Evolutionary conservation across 2,113 vertebrate genomes (phyloP).

Genomic region (Saimiri boliviensis): DNA sequence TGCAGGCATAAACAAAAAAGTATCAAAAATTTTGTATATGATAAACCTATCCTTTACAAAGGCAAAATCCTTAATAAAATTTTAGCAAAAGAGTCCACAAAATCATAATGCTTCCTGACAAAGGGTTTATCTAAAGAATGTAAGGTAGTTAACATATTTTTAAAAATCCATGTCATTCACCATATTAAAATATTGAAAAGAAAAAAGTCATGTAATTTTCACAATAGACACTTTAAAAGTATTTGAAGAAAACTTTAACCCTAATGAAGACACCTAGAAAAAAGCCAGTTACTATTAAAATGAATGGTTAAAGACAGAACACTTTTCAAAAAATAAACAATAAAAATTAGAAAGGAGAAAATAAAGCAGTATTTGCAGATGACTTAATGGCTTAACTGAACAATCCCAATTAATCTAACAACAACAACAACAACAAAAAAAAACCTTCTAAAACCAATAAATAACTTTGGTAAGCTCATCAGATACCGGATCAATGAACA

Average conservation of each 20-base stretch:
- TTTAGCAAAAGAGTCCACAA: background rate
- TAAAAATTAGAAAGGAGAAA: background rate
- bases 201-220: background rate
- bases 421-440: background rate
- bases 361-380: background rate
- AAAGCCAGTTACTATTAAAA: background rate
- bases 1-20: background rate
- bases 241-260: background rate
- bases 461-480: background rate
- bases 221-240: background rate
- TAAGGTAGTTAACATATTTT: background rate
- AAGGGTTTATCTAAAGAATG: background rate
- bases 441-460: background rate
- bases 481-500: background rate
- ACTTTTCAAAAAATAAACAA: background rate
- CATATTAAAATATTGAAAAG: background rate
- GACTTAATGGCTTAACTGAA: background rate
- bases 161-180: background rate
- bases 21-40: no score
- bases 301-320: background rate
- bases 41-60: background rate
- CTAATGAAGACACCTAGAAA: background rate
- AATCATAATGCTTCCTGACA: background rate
- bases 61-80: background rate
- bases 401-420: background rate